Base-by-base conservation (phyloP, 23 tunicate genomes). In the Clavelina lepadiformis region DNA sequence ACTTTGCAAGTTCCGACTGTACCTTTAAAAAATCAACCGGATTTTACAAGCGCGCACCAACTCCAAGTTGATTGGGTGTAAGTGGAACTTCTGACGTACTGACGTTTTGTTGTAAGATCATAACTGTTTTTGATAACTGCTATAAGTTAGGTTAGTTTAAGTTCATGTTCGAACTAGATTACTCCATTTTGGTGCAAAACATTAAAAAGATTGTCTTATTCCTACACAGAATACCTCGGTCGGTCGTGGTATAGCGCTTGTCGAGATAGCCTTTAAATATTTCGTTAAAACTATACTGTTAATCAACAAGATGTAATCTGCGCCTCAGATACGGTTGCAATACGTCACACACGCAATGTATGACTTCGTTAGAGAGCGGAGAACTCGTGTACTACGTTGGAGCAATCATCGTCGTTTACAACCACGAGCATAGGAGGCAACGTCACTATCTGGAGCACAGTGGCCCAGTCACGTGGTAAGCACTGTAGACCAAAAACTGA, bases 321-420 rank as follows among this genome's bases (percentile, higher is more conserved):
- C n/a, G n/a, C n/a, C n/a, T 2, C 50, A 78, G 84, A 31, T 86
- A 86, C 58, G 85, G 95, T 1, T 86, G 95, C 69, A 72, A 72
- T 26, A 72, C 69, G 3, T 15, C 68, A 0, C 68, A 86, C 28
- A 23, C 56, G 1, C 85, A 77, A 45, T 58, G 79, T 46, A 65
- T 86, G 70, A 46, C 61, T 30, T 28, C 61, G 1, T 32, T 66
- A 15, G 53, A 25, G 21, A 15, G 47, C 46, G 80, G 71, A 19
- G 95, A 86, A 46, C 55, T 86, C 11, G 65, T 77, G 11, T 86
- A 86, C 36, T 82, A 46, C 24, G 46, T 66, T 3, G 95, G 95
- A 28, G 69, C 76, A 45, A 47, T 86, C 23, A 85, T 72, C 28
- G 60, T 86, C 18, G 53, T 78, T 3, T 86, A 77, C 73, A 65